Evolutionary conservation across 2,797 vertebrate species (phyloP).

Genomic region (Spizella passerina): DNA sequence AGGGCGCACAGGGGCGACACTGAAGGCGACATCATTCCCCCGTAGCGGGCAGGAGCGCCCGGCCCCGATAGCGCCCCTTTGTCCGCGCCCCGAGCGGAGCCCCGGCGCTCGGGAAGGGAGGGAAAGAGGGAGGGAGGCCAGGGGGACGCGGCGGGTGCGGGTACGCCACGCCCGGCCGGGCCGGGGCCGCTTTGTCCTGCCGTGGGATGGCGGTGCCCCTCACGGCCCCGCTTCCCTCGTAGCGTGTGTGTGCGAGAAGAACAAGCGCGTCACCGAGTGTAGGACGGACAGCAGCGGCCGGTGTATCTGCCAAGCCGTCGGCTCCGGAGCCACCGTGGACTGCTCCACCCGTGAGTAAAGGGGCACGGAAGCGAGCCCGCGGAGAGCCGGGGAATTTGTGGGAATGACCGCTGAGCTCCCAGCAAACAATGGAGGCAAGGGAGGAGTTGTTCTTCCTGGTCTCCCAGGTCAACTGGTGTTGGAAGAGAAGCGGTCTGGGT

Average conservation of each 20-base stretch:
- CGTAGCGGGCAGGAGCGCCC: background rate
- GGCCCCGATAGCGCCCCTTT: fast-evolving
- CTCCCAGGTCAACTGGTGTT: background rate
- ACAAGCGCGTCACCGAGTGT: constrained; percentile 42
- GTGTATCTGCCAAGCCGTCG: background rate
- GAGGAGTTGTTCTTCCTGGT: background rate
- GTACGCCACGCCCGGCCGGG: too few relatives aligned
- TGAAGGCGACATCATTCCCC: background rate
- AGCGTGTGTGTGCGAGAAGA: background rate
- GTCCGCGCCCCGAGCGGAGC: background rate
- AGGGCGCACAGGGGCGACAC: too few relatives aligned
- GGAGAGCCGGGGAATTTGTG: fast-evolving
- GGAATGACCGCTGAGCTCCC: fast-evolving
- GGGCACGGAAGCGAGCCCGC: fast-evolving
- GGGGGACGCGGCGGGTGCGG: background rate
- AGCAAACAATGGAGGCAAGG: background rate
- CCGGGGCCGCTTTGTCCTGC: background rate
- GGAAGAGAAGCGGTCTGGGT: background rate
- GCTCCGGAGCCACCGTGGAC: background rate
- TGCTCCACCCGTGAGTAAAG: background rate
- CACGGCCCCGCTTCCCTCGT: background rate
- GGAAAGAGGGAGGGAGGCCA: background rate
- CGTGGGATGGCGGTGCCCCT: background rate
- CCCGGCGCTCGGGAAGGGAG: fast-evolving
- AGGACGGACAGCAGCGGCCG: fast-evolving